Base-by-base conservation (phyloP, 2,113 vertebrate genomes). In the Halcyon malimbica region DNA sequence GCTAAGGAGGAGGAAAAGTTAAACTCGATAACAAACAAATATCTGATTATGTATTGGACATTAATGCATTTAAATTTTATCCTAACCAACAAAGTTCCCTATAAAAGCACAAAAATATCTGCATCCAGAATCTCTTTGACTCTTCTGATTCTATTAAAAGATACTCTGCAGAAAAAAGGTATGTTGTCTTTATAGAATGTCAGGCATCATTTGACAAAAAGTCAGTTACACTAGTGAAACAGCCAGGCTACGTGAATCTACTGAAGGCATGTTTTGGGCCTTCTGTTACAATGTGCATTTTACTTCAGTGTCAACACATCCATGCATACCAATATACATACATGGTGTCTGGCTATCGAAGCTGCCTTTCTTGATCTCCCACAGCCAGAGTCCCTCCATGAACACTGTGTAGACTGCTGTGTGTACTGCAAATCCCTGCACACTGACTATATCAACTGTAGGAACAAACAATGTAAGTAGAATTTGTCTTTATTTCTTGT, bases 371-470 rank as follows among this genome's bases (percentile, higher is more conserved):
- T 37, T 64, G n/a, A 21, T 46, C 9, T 48, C 14, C 20, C 44
- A 31, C 18, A 37, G 7, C 6, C 23, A 50, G 21, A 51, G 3
- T 10, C 14, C 35, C 33, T 39, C 37, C 26, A 11, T 16, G 10
- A 65, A n/a, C 18, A 44, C 28, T 15, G 11, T 1, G 0, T 7
- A 16, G 18, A 23, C 2, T 0, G 2, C 13, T 46, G 19, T 14
- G 15, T 35, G 23, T 23, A 24, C 64, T 46, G n/a, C 24, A 46
- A 60, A 25, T 4, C 4, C 19, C 18, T 3, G 0, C 3, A 17
- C 3, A 5, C 7, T 74, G 16, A n/a, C 9, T 60, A 35, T 1
- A 7, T 25, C 9, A 35, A 3, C 20, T 70, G 41, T 14, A 63
- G 20, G 26, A 77, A 31, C 8, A 77, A 83, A 48, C 6, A 13